Percentiles rank a stretch among this genome's conserved stretches.
These are phyloP conservation scores for Palythoa caribaeorum DNA, from an alignment of 92 coral and sea anemone species.

Conservation along the genomic window DNA sequence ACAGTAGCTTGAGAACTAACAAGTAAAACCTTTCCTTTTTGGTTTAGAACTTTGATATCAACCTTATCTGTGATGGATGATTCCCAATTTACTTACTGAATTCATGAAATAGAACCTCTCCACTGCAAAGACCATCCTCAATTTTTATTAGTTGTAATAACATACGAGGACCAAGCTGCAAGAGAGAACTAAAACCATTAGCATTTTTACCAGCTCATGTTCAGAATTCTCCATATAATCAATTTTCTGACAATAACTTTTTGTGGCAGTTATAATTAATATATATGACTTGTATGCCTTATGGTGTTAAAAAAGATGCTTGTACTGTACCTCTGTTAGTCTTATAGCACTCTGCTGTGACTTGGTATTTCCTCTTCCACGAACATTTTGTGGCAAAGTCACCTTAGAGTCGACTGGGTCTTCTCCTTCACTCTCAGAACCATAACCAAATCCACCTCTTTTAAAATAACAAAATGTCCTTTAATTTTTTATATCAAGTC, in stretches of 20 bases:
- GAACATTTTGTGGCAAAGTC: conserved; percentile 87
- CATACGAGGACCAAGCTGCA: conserved; percentile 93
- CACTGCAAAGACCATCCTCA: conserved; percentile 95
- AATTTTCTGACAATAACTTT: too few species aligned
- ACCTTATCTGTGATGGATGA: too few species aligned
- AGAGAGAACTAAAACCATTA: not conserved
- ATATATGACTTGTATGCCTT: too few species aligned
- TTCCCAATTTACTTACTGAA: conserved; percentile 71
- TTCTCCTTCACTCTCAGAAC: conserved; percentile 98
- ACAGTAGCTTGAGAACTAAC: too few species aligned
- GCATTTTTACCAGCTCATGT: not conserved
- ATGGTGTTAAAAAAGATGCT: too few species aligned
- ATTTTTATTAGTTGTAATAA: conserved; percentile 85
- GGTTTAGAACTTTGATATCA: too few species aligned
- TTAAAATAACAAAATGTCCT: not conserved
- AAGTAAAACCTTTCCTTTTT: not conserved
- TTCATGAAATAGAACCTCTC: conserved; percentile 94
- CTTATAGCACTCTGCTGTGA: conserved; percentile 95
- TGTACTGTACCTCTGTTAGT: conserved; percentile 83
- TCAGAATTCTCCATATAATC: too few species aligned
- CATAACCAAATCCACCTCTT: conserved; percentile 97
- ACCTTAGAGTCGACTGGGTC: conserved; percentile 81
- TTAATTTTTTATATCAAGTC: not conserved
- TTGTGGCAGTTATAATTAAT: too few species aligned
- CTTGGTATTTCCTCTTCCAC: conserved; percentile 94